Evolutionary conservation across 2,888 invertebrate genomes (phyloP), one percentile per base, ranked within the genome.

Genomic region (Azorinus chamasolen): DNA sequence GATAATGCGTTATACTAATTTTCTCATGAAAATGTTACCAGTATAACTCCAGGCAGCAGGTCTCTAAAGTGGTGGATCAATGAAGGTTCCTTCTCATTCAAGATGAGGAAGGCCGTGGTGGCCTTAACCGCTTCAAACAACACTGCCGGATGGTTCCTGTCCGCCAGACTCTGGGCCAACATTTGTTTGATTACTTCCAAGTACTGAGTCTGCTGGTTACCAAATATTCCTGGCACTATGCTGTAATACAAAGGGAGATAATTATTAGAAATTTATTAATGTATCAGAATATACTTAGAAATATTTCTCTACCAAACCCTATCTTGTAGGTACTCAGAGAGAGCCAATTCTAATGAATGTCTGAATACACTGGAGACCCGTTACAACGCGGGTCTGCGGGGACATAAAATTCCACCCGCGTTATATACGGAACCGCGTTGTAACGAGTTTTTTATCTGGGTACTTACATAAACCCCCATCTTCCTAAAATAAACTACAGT

Each of bases 221-320:
- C 99, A 95, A 99, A 99, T 63, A 99, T 96, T 43, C 98, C 97
- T 25, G 99, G 99, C 41, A 99, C 98, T 87, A 97, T 96, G 83
- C 97, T 97, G 93, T 10, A 45, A 59, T 20, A n/a, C 16, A 25
- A 8, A 54, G 5, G n/a, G 41, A 41, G 16, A 41, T 14, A 12
- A 41, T n/a, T n/a, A n/a, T n/a, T n/a, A n/a, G n/a, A n/a, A n/a
- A n/a, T n/a, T n/a, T n/a, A n/a, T n/a, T n/a, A n/a, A n/a, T n/a
- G n/a, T n/a, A n/a, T n/a, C n/a, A n/a, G n/a, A n/a, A 16, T 41
- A 12, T 14, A 18, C 18, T 48, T 48, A 48, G 53, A 20, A 53
- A 53, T 22, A 12, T 53, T 53, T 24, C 24, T 20, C 24, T 20
- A 5, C n/a, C 12, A 10, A n/a, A n/a, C n/a, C n/a, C n/a, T n/a